phyloP scores from a whole-genome alignment of 2,888 invertebrate species.

The Muscina levida region DNA sequence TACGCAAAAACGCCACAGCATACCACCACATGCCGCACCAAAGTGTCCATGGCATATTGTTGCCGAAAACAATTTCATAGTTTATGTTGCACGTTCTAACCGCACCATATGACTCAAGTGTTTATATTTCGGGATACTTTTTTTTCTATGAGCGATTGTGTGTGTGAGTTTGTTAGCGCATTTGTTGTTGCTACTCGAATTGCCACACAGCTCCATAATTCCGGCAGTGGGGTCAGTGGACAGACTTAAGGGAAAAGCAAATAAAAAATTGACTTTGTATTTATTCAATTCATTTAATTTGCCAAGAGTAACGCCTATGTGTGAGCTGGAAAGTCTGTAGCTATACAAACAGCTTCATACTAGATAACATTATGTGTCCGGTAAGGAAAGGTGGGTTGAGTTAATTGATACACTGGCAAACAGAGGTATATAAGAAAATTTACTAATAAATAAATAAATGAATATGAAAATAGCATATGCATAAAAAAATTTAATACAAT shows the following conservation, averaged over 20 bases:
- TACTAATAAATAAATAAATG: too few species aligned
- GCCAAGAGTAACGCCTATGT: constrained; percentile 32
- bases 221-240: background rate
- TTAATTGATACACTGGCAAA: too few species aligned
- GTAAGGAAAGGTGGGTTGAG: too few species aligned
- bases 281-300: constrained; percentile 61
- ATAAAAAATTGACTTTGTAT: constrained; percentile 19
- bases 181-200: constrained; percentile 39
- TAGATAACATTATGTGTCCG: too few species aligned
- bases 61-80: constrained; percentile 67
- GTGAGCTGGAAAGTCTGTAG: background rate
- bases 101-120: constrained; percentile 62
- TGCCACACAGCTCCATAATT: constrained; percentile 8
- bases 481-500: too few species aligned
- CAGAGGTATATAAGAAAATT: too few species aligned
- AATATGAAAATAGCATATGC: too few species aligned
- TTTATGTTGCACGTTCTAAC: constrained; percentile 68
- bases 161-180: constrained; percentile 4
- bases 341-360: too few species aligned
- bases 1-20: constrained; percentile 2
- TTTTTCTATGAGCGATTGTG: constrained; percentile 19
- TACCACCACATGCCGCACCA: background rate
- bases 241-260: background rate
- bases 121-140: constrained; percentile 64
- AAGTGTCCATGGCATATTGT: constrained; percentile 49